Evolutionary conservation across 1,140 invertebrate genomes (phyloP), one percentile per base, ranked within the genome.

Genomic region (Aphis craccivora): DNA sequence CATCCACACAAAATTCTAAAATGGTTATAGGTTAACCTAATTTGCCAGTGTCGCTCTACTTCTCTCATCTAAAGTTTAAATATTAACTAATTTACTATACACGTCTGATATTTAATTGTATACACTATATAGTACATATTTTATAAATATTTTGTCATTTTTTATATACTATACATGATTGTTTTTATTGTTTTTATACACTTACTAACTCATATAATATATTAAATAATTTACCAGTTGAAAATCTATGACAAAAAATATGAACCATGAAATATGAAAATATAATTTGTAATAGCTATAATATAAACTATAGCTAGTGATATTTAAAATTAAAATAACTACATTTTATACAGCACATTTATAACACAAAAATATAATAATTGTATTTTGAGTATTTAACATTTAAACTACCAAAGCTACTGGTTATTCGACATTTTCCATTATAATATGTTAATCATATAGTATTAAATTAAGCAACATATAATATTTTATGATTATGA

Each of bases 401-500:
- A 84, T 84, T 81, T 81, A 81, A 37, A 81, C 22, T 67, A n/a
- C 60, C 30, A 4, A 67, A 81, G 76, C 14, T 81, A 81, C 20
- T 67, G 11, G 76, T 81, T 35, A 81, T 81, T 81, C 35, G 18
- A 35, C 6, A 81, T 35, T 81, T 37, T 35, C 35, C 18, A 81
- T 81, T 81, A 81, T 8, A 83, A 83, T 83, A 37, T 37, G 14
- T 35, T 81, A 81, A 37, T 37, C 20, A 23, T 83, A 37, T 18
- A n/a, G 18, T 76, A 76, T 76, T 76, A 76, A 76, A 76, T 76
- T 76, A 76, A 76, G 60, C 60, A n/a, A n/a, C 14, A 14, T n/a
- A n/a, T 76, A 18, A n/a, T 76, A 76, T 76, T n/a, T 76, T 76
- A 76, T 76, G n/a, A 76, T 76, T 76, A 76, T 76, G n/a, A 76